A percentile compares a stretch with the other conserved stretches of the same genome.
Conservation (phyloP, 1,140 invertebrate species). For the Lasioglossum baleicum region DNA sequence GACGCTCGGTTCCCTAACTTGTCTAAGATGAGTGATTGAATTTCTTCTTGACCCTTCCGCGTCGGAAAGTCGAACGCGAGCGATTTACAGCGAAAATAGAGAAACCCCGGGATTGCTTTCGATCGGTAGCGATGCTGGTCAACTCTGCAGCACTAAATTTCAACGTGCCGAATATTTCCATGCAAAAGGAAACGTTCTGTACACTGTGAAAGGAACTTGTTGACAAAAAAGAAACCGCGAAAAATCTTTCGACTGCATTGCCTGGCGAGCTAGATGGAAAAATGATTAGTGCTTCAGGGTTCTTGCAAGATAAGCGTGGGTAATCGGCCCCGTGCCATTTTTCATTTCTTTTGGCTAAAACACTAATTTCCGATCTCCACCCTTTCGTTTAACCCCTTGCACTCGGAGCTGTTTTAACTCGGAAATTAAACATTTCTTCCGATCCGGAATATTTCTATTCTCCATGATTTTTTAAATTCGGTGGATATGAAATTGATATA, state of each 20-base stretch:
- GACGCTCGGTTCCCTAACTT: too few relatives aligned
- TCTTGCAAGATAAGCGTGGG: not conserved
- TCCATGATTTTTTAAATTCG: too few relatives aligned
- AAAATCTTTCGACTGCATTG: not conserved
- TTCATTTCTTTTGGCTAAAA: too few relatives aligned
- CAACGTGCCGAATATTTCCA: not conserved
- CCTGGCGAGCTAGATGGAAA: not conserved
- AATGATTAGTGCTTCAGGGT: conserved; percentile 11
- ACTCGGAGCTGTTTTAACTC: too few relatives aligned
- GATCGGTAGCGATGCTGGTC: not conserved
- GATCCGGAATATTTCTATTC: too few relatives aligned
- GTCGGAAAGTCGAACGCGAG: not conserved
- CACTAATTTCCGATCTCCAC: too few relatives aligned
- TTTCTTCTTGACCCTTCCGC: not conserved
- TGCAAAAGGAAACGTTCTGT: not conserved
- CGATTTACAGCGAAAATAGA: not conserved
- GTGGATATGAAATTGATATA: too few relatives aligned
- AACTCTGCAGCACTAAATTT: conserved; percentile 17
- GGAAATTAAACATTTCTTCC: too few relatives aligned
- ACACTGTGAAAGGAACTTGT: not conserved
- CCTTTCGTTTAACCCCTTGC: too few relatives aligned
- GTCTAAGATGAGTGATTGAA: not conserved
- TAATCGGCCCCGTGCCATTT: too few relatives aligned
- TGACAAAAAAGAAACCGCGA: not conserved
- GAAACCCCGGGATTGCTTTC: not conserved